Base-by-base conservation (phyloP, 2,888 invertebrate species). In the Darwinula stevensoni region DNA sequence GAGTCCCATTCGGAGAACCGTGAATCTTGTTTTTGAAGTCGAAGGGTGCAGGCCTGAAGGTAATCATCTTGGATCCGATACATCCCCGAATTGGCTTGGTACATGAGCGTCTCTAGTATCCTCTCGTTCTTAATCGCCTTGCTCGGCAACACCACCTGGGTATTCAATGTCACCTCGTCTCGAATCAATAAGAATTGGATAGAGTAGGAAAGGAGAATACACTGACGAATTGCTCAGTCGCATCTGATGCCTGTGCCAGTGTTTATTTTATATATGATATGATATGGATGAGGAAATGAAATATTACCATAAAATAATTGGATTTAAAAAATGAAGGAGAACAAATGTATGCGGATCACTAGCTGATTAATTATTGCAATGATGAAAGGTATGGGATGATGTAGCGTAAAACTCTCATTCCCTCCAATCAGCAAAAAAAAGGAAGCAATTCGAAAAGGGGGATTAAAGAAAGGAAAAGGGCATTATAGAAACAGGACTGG, bases 81-180 rank as follows among this genome's bases (percentile, higher is more conserved):
- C 62, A 80, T 80, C 29, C 84, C 84, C 2, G 75, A 67, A 52
- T 78, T 80, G 32, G 82, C 82, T 54, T 84, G 84, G 53, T 70
- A 73, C 73, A 80, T 78, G 30, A 84, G 59, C 3, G 84, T 84
- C 50, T 82, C 80, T 46, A 84, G 58, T 42, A 84, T 84, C 34
- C 72, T 62, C 52, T 84, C 82, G 52, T 84, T 80, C 50, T 73
- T 76, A 43, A 84, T 76, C 30, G 80, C 76, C 50, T 82, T 84
- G 36, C 80, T 75, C 30, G 82, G 84, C 43, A 84, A 57, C 37
- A 84, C 82, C 45, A 80, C 61, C 67, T 67, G 48, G 2, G 50
- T 11, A 6, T 15, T 6, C 9, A 27, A 9, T 22, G 27, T 27
- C 31, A 9, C n/a, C 6, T 4, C 4, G 17, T 31, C n/a, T 26